phyloP scores from a whole-genome alignment of 1,140 invertebrate genomes.

The Caenorhabditis tropicalis region DNA sequence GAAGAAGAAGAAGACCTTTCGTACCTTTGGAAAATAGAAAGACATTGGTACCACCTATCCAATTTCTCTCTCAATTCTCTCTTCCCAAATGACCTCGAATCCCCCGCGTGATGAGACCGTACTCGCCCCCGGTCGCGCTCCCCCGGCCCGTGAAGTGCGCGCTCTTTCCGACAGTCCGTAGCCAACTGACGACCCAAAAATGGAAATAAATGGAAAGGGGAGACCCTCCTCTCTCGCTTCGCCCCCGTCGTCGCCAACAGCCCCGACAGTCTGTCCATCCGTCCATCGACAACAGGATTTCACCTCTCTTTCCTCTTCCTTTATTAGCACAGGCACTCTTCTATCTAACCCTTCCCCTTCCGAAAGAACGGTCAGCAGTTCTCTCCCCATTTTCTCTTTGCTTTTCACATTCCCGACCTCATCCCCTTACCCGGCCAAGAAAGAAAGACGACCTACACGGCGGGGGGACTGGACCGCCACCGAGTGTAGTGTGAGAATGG shows the following conservation, averaged over 20 bases:
- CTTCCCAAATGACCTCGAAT: not conserved
- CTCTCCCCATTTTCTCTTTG: not conserved
- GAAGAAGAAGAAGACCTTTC: not conserved
- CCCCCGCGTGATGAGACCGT: conserved; percentile 13
- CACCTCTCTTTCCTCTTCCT: not conserved
- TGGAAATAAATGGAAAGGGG: not conserved
- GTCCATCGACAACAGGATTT: conserved; percentile 26
- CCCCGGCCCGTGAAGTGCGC: conserved; percentile 4
- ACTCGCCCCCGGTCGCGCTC: not conserved
- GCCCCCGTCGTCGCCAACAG: not conserved
- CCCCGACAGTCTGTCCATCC: not conserved
- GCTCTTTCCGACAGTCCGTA: conserved; percentile 26
- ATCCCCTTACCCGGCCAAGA: conserved; percentile 2
- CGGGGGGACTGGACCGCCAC: not conserved
- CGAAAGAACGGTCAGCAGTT: conserved; percentile 13
- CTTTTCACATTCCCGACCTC: conserved; percentile 44
- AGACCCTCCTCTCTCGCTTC: not conserved
- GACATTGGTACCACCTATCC: not conserved
- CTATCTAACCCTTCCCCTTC: not conserved
- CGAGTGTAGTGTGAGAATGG: not conserved
- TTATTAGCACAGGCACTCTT: conserved; percentile 42
- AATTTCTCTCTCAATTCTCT: not conserved
- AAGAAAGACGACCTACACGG: not conserved
- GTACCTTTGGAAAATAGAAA: not conserved
- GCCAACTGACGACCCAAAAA: conserved; percentile 15